Base-by-base conservation (phyloP, 2,113 vertebrate species). In the Saimiri boliviensis region DNA sequence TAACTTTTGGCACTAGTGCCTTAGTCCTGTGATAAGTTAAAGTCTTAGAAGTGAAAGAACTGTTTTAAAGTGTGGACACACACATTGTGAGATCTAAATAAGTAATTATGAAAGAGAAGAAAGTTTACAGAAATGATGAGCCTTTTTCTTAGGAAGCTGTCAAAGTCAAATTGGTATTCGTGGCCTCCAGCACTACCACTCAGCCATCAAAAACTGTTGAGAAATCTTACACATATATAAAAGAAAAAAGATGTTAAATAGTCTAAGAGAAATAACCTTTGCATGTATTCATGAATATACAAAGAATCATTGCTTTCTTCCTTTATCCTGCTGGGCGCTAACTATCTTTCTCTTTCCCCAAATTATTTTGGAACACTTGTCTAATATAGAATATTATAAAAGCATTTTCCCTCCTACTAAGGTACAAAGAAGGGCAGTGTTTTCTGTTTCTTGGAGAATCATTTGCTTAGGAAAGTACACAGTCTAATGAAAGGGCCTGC, bases 391-490 rank as follows among this genome's bases (percentile, higher is more conserved):
- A 79, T 90, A 89, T 81, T 83, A 82, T 88, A 70, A 88, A 92
- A 89, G 77, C 20, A 7, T 90, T 92, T 97, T 74, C 19, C 40
- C 47, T 94, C 56, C 81, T 97, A 58, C 89, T 32, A 82, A 81
- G 77, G 52, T 84, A 85, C 54, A 93, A 73, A 79, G 70, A 96
- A 74, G 60, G 84, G 27, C 35, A 32, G 3, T 77, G 35, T 79
- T 94, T 97, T 97, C 89, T 95, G 25, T 88, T 96, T 97, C 89
- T 92, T 86, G 8, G 86, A 85, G 70, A 96, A 80, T 21, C 89
- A 73, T 95, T 92, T 82, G 49, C 27, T 94, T 92, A 88, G 86
- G 70, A 74, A 96, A 91, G 54, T 68, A 89, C 30, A 14, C 19
- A 92, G 16, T 86, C 71, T 95, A 81, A 86, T 63, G 58, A 93